A percentile compares a stretch with the other conserved stretches of the same genome.
phyloP scores from a whole-genome alignment of 2,888 invertebrate species.

The Leptura quadrifasciata region DNA sequence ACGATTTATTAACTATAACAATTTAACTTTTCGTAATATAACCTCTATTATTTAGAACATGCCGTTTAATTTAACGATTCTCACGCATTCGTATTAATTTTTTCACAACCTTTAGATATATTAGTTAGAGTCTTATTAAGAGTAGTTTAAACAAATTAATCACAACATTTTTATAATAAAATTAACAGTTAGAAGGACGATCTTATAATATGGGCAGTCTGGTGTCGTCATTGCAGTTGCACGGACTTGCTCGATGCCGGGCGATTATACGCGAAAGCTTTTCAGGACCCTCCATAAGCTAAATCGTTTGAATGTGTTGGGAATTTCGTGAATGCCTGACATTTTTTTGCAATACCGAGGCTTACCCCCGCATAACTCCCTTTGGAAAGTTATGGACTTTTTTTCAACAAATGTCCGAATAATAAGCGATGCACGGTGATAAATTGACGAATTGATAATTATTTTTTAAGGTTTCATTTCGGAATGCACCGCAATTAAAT shows the following conservation, averaged over 20 bases:
- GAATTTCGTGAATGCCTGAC: conserved; percentile 39
- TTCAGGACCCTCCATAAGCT: conserved; percentile 55
- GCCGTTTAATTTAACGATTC: conserved; percentile 20
- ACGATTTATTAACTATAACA: conserved; percentile 36
- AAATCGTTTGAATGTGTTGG: conserved; percentile 36
- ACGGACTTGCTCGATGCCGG: conserved; percentile 54
- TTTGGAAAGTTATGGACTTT: conserved; percentile 32
- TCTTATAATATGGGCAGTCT: conserved; percentile 61
- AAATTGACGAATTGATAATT: background rate
- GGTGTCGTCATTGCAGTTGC: conserved; percentile 67
- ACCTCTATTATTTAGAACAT: conserved; percentile 39
- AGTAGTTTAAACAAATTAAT: conserved; percentile 48
- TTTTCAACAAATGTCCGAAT: conserved; percentile 22
- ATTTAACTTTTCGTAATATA: conserved; percentile 35
- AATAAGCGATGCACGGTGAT: conserved; percentile 11
- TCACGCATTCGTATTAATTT: conserved; percentile 33
- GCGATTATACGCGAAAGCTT: conserved; percentile 56
- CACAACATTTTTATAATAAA: conserved; percentile 60
- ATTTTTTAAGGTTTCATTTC: background rate
- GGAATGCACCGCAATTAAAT: background rate
- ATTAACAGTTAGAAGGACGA: conserved; percentile 59
- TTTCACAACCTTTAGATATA: conserved; percentile 52
- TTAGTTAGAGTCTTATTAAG: conserved; percentile 32
- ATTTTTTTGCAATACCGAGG: conserved; percentile 41
- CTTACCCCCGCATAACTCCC: conserved; percentile 28